A percentile compares a stretch with the other conserved stretches of the same genome.
Conservation (phyloP, 37 sponge, comb jelly and placozoan species). For the Bolinopsis microptera region DNA sequence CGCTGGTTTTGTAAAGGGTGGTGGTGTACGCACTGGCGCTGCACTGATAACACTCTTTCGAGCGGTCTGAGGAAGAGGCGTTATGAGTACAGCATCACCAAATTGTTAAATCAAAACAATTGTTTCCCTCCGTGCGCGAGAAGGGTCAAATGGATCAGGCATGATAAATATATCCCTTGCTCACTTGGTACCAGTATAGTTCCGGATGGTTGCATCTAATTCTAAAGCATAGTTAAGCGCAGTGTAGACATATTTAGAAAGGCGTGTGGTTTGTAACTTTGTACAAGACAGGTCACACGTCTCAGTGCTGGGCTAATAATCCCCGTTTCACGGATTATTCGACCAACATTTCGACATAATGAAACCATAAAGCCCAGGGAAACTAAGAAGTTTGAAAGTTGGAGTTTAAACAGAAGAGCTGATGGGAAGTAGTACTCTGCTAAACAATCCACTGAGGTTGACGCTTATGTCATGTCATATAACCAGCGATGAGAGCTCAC, state of each 20-base stretch:
- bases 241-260: background rate
- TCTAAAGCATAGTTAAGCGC: background rate
- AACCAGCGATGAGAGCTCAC: background rate
- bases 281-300: no score
- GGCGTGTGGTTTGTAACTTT: background rate
- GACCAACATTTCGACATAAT: background rate
- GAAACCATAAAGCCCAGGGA: background rate
- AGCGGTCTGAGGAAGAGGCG: background rate
- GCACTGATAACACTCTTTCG: conserved; percentile 33
- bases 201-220: background rate
- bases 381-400: background rate
- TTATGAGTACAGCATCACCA: no score
- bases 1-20: background rate
- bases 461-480: background rate
- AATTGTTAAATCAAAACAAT: no score
- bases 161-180: no score
- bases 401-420: background rate
- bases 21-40: background rate
- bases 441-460: background rate
- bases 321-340: background rate
- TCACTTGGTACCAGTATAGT: background rate
- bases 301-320: background rate
- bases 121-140: no score
- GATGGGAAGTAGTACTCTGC: background rate
- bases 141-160: no score